These are phyloP conservation scores for Botia almorhae DNA, from an alignment of 2,797 vertebrate genomes.

Conservation along the genomic window DNA sequence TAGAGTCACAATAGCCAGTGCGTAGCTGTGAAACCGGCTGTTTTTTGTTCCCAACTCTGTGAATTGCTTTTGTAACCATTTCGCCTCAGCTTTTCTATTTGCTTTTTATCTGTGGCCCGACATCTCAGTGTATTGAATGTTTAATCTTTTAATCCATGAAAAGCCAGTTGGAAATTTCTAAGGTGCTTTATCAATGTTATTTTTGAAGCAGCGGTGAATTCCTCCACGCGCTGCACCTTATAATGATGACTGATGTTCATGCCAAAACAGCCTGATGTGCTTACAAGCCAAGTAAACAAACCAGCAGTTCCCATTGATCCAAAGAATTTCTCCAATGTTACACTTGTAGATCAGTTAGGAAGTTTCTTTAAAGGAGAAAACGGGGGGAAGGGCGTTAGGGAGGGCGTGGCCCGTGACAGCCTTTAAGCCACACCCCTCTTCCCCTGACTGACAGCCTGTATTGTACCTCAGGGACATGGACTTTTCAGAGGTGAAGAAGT, in stretches of 20 bases:
- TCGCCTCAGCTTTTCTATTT: neutral
- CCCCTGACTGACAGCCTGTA: constrained; percentile 79
- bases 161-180: constrained; percentile 53
- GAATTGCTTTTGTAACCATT: constrained; percentile 55
- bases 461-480: constrained; percentile 94
- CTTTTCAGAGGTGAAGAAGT: constrained; percentile 86
- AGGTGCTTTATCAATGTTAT: constrained; percentile 76
- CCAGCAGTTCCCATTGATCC: constrained; percentile 70
- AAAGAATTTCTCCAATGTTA: constrained; percentile 72
- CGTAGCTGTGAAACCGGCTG: constrained; percentile 59
- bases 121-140: constrained; percentile 30
- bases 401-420: constrained; percentile 40
- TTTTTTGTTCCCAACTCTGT: constrained; percentile 61
- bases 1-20: constrained; percentile 52
- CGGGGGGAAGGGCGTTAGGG: constrained; percentile 19
- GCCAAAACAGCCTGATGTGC: constrained; percentile 64
- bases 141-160: constrained; percentile 41
- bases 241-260: constrained; percentile 29
- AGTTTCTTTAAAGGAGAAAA: constrained; percentile 18
- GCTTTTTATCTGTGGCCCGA: constrained; percentile 11
- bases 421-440: constrained; percentile 36
- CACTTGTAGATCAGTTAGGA: constrained; percentile 58
- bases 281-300: constrained; percentile 70
- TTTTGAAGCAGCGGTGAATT: constrained; percentile 67
- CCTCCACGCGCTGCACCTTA: constrained; percentile 62